phyloP scores from a whole-genome alignment of 2,113 vertebrate species.

The Thalassoma bifasciatum region DNA sequence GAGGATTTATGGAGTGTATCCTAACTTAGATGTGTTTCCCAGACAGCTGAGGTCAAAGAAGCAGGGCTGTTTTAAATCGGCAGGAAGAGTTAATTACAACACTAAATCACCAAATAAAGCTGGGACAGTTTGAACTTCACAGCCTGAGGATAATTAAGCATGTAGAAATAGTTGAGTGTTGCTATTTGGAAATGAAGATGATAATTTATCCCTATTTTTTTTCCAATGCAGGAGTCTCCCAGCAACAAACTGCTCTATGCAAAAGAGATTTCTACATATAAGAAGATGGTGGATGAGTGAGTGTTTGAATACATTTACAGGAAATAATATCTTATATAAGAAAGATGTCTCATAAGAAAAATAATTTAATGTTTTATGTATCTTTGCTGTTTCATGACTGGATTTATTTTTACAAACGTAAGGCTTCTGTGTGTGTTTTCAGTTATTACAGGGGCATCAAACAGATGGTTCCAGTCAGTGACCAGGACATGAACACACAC shows the following conservation, averaged over 20 bases:
- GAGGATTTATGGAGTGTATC: too few species aligned
- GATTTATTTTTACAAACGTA: not conserved
- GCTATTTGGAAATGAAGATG: not conserved
- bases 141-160: not conserved
- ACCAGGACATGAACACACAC: constrained; percentile 99
- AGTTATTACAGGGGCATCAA: constrained; percentile 95
- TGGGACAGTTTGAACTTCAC: not conserved
- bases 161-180: not conserved
- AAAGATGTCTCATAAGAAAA: too few species aligned
- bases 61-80: not conserved
- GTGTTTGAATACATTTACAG: constrained; percentile 62
- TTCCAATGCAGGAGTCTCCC: constrained; percentile 88
- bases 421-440: constrained; percentile 19
- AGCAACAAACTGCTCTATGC: constrained; percentile 98
- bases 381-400: too few species aligned
- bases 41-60: not conserved
- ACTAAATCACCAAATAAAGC: constrained; percentile 10
- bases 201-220: not conserved
- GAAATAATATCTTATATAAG: not conserved
- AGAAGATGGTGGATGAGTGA: constrained; percentile 99
- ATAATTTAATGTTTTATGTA: too few species aligned
- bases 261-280: constrained; percentile 97
- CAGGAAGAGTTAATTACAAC: constrained; percentile 7
- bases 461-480: constrained; percentile 96
- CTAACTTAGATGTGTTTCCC: not conserved